These are phyloP conservation scores for Tauraco erythrolophus DNA, from an alignment of 2,113 vertebrate genomes.

Conservation along the genomic window DNA sequence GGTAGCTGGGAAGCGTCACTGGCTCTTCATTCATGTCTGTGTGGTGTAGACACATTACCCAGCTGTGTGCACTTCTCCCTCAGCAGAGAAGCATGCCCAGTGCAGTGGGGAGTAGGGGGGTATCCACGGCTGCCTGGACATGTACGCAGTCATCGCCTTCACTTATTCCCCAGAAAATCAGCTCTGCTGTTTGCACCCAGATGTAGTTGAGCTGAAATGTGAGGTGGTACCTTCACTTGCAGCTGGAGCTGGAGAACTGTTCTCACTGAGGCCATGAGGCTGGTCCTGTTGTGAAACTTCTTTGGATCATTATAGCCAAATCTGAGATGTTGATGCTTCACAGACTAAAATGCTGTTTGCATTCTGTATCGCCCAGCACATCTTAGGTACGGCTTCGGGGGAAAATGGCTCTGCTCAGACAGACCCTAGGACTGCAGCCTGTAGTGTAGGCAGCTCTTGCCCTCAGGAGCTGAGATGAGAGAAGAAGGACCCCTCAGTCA, in stretches of 20 bases:
- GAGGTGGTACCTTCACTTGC: background rate
- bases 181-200: background rate
- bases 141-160: background rate
- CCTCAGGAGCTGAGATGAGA: background rate
- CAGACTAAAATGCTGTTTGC: background rate
- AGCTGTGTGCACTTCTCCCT: background rate
- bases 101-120: background rate
- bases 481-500: background rate
- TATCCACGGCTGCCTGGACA: background rate
- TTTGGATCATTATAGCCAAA: background rate
- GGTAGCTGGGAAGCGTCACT: background rate
- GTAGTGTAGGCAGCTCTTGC: background rate
- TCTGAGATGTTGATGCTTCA: background rate
- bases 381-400: background rate
- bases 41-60: background rate
- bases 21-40: background rate
- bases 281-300: constrained; percentile 22
- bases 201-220: constrained; percentile 14
- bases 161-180: background rate
- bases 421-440: background rate
- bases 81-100: background rate
- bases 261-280: background rate
- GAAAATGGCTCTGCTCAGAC: background rate
- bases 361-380: background rate
- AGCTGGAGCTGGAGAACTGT: background rate